A percentile compares a stretch with the other conserved stretches of the same genome.
Evolutionary conservation across 2,888 invertebrate genomes (phyloP).

Genomic region (Pristionchus exspectatus): DNA sequence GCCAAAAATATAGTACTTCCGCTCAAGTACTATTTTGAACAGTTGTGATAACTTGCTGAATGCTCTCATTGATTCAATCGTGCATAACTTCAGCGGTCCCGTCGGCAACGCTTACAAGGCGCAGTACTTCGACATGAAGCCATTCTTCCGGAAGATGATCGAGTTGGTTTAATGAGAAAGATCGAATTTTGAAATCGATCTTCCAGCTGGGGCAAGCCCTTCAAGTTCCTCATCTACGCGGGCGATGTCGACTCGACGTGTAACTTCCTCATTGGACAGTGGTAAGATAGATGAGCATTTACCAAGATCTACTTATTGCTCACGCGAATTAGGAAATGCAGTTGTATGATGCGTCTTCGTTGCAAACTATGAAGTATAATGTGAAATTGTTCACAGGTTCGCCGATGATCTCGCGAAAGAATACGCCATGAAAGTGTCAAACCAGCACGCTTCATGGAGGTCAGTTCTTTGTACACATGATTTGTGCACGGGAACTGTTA

Average conservation of each 20-base stretch:
- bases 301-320: no score
- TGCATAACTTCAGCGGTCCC: not conserved
- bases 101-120: constrained; percentile 10
- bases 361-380: no score
- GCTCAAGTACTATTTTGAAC: no score
- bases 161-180: not conserved
- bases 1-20: no score
- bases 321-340: no score
- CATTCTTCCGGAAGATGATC: constrained; percentile 55
- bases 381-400: not conserved
- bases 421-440: not conserved
- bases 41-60: no score
- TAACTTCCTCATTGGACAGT: constrained; percentile 66
- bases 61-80: no score
- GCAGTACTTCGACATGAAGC: constrained; percentile 53
- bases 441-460: not conserved
- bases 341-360: no score
- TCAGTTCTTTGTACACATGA: not conserved
- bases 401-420: not conserved
- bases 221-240: constrained; percentile 66
- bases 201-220: constrained; percentile 50
- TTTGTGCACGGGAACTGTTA: no score
- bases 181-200: not conserved
- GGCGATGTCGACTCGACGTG: constrained; percentile 66
- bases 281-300: no score